Conservation (phyloP, 2,888 invertebrate species). For the Brachynemurus nebulosus region DNA sequence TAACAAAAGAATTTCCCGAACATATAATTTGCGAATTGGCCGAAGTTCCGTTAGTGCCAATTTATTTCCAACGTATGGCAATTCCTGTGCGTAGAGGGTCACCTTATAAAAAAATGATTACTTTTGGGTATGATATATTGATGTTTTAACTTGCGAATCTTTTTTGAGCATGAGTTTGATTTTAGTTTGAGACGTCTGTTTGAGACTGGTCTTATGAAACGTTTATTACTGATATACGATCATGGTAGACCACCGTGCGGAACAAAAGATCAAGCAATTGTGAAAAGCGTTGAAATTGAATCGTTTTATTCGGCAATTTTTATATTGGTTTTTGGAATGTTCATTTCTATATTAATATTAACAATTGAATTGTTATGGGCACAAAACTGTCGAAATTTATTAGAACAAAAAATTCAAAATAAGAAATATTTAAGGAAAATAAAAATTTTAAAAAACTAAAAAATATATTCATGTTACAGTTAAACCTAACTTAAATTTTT, state of each 20-base stretch:
- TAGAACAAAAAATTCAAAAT: too few relatives aligned
- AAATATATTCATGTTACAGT: too few relatives aligned
- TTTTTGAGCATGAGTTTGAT: background rate
- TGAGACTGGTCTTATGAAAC: background rate
- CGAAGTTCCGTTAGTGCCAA: conserved; percentile 39
- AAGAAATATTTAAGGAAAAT: too few relatives aligned
- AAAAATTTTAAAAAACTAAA: too few relatives aligned
- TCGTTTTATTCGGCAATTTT: background rate
- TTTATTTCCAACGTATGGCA: conserved; percentile 42
- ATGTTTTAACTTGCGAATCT: background rate
- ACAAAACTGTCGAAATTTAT: too few relatives aligned
- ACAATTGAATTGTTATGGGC: background rate
- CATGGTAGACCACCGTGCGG: background rate
- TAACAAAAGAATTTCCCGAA: conserved; percentile 47
- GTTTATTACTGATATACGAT: background rate
- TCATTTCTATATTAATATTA: background rate
- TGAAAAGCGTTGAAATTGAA: background rate
- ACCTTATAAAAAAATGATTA: conserved; percentile 45
- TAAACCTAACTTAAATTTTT: too few relatives aligned
- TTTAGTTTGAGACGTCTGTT: conserved; percentile 1
- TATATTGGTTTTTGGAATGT: background rate
- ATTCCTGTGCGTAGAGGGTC: conserved; percentile 43
- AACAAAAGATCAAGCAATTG: too few relatives aligned
- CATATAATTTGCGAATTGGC: conserved; percentile 52
- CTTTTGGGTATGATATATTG: conserved; percentile 37